Evolutionary conservation across 2,888 invertebrate genomes (phyloP).

Genomic region (Harpalus rufipes): DNA sequence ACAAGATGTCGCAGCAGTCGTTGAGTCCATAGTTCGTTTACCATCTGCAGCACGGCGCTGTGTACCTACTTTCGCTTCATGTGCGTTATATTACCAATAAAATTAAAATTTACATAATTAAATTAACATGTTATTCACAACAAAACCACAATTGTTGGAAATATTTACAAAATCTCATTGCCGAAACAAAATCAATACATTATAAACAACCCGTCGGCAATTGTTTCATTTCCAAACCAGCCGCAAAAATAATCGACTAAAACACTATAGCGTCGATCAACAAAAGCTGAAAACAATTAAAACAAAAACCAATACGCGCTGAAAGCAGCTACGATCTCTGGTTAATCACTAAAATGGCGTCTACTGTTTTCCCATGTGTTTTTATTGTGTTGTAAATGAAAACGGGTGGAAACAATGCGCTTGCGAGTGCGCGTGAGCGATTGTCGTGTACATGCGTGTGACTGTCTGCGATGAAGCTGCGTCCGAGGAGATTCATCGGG

Average conservation of each 20-base stretch:
- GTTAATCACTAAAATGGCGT: slow-evolving; percentile 79
- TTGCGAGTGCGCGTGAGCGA: slow-evolving; percentile 75
- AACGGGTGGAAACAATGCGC: slow-evolving; percentile 76
- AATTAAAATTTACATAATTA: slow-evolving; percentile 41
- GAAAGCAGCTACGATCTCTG: slow-evolving; percentile 77
- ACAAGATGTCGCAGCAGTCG: neutral
- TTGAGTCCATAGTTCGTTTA: neutral
- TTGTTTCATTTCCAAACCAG: slow-evolving; percentile 41
- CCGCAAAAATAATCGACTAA: slow-evolving; percentile 52
- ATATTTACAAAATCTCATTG: slow-evolving; percentile 31
- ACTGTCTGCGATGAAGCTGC: slow-evolving; percentile 23
- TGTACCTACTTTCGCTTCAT: neutral
- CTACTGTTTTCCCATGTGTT: slow-evolving; percentile 79
- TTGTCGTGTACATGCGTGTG: slow-evolving; percentile 70
- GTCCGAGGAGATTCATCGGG: slow-evolving; percentile 11
- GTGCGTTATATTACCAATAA: neutral
- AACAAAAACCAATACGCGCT: slow-evolving; percentile 77
- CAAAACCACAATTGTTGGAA: slow-evolving; percentile 35
- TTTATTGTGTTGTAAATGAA: slow-evolving; percentile 79
- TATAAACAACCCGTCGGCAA: slow-evolving; percentile 26
- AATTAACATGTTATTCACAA: slow-evolving; percentile 13
- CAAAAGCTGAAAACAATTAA: slow-evolving; percentile 76
- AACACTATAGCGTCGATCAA: slow-evolving; percentile 68
- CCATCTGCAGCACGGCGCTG: neutral
- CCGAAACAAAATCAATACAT: slow-evolving; percentile 38